Evolutionary conservation across 2,797 vertebrate species (phyloP).

Genomic region (Stomatorhinus walkeri): DNA sequence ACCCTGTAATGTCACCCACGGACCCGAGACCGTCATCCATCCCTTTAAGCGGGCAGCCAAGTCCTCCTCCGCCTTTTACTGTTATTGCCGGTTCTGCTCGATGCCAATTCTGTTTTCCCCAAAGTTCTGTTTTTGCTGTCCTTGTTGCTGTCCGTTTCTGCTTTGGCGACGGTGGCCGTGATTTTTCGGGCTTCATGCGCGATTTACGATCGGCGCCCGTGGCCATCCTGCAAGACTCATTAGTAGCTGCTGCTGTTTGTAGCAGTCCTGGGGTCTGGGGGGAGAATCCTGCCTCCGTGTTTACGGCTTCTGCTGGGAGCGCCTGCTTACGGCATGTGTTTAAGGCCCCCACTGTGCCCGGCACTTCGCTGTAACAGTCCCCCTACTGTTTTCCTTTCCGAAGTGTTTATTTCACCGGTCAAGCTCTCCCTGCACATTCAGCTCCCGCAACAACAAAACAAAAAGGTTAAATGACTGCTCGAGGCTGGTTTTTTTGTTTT

Average conservation of each 20-base stretch:
- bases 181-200: constrained; percentile 47
- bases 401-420: not conserved
- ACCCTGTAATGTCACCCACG: not conserved
- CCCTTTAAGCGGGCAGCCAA: not conserved
- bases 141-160: not conserved
- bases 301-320: not conserved
- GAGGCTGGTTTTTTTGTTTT: not conserved
- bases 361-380: not conserved
- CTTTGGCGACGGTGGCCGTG: not conserved
- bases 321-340: not conserved
- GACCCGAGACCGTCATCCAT: not conserved
- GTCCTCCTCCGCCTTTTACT: not conserved
- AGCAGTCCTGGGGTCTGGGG: not conserved
- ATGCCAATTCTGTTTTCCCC: not conserved
- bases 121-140: not conserved
- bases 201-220: constrained; percentile 56
- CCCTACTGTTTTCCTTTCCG: not conserved
- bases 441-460: not conserved
- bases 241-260: constrained; percentile 27
- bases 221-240: constrained; percentile 52
- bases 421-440: not conserved
- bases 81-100: not conserved
- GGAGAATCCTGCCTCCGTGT: not conserved
- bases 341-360: not conserved
- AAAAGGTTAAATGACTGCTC: not conserved